phyloP scores from a whole-genome alignment of 1,140 invertebrate species.

The Camponotus floridanus region DNA sequence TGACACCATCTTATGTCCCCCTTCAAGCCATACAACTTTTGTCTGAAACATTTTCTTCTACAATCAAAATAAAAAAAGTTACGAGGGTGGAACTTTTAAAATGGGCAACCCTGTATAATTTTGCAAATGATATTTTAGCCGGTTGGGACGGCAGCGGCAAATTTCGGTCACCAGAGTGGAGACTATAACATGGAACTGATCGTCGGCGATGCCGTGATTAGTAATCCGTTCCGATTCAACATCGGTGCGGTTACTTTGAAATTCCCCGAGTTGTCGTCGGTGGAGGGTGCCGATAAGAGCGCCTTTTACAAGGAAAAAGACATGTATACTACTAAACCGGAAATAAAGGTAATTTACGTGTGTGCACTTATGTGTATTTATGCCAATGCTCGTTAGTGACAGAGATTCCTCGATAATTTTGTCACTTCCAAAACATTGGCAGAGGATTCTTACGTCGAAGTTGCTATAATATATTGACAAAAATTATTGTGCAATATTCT shows the following conservation, averaged over 20 bases:
- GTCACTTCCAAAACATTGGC: slow-evolving; percentile 83
- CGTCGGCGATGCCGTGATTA: slow-evolving; percentile 95
- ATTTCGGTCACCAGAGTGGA: slow-evolving; percentile 93
- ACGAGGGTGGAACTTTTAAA: too few species aligned
- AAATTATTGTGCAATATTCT: slow-evolving; percentile 27
- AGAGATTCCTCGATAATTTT: slow-evolving; percentile 73
- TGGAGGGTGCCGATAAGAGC: slow-evolving; percentile 81
- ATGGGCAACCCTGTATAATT: too few species aligned
- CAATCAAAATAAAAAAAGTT: too few species aligned
- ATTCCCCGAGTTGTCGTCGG: slow-evolving; percentile 86
- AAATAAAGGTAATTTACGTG: slow-evolving; percentile 90
- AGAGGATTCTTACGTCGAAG: slow-evolving; percentile 76
- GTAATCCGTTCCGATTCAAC: slow-evolving; percentile 95
- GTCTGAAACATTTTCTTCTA: too few species aligned
- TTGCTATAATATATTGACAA: slow-evolving; percentile 38
- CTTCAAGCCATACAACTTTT: too few species aligned
- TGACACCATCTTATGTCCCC: too few species aligned
- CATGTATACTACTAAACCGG: slow-evolving; percentile 90
- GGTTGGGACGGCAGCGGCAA: slow-evolving; percentile 92
- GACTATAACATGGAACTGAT: slow-evolving; percentile 94
- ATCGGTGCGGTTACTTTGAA: slow-evolving; percentile 92
- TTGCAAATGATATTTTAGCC: slow-evolving; percentile 88
- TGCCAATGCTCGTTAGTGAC: slow-evolving; percentile 84
- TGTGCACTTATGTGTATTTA: not conserved
- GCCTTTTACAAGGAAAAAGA: slow-evolving; percentile 82